Evolutionary conservation across 2,888 invertebrate species (phyloP).

Genomic region (Stenurella melanura): DNA sequence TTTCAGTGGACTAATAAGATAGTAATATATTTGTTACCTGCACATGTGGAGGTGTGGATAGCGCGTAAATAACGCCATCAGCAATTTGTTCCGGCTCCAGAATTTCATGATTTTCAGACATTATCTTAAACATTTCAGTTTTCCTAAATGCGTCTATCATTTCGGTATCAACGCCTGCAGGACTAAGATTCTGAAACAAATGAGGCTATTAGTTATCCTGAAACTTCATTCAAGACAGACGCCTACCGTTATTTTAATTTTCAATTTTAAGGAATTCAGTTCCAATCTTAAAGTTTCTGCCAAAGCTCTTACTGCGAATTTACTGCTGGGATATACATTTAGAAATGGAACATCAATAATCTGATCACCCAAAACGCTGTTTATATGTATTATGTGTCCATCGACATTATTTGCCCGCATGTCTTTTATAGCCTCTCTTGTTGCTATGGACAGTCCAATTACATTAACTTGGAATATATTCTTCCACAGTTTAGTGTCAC

Average conservation of each 20-base stretch:
- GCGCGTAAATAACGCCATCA: conserved; percentile 32
- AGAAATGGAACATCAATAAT: neutral
- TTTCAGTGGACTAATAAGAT: no score
- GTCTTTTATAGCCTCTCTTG: conserved; percentile 57
- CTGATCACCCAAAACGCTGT: conserved; percentile 1
- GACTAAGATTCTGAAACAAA: conserved; percentile 37
- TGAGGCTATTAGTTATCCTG: neutral
- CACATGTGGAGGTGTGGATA: conserved; percentile 36
- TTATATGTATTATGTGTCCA: conserved; percentile 44
- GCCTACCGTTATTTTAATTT: conserved; percentile 7
- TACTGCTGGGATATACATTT: conserved; percentile 18
- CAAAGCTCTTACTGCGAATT: neutral
- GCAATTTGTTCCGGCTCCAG: conserved; percentile 25
- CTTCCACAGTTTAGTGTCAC: conserved; percentile 45
- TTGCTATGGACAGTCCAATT: conserved; percentile 48
- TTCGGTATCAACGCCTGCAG: conserved; percentile 28
- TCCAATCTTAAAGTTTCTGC: no score
- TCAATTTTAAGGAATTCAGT: neutral
- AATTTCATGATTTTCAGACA: conserved; percentile 15
- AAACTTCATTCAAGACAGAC: no score
- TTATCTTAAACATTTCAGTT: neutral
- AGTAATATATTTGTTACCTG: conserved; percentile 17
- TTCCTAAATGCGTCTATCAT: neutral
- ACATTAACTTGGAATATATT: conserved; percentile 43
- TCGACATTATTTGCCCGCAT: conserved; percentile 57